Evolutionary conservation across 2,113 vertebrate species (phyloP).

Genomic region (Gadus macrocephalus): DNA sequence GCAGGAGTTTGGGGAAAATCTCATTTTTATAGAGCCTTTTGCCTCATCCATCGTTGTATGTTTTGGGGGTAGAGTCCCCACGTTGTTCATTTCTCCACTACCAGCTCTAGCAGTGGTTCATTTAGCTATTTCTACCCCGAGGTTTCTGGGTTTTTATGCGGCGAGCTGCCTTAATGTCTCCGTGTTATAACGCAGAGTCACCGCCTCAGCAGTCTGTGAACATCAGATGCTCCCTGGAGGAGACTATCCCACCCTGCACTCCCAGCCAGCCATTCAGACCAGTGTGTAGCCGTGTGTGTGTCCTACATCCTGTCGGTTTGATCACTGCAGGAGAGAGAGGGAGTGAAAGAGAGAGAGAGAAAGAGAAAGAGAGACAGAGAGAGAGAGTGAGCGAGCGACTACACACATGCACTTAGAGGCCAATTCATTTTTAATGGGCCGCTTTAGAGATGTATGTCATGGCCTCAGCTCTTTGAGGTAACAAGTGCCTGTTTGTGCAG

Average conservation of each 20-base stretch:
- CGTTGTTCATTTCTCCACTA: not conserved
- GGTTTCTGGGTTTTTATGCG: too few species aligned
- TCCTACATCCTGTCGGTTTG: slow-evolving; percentile 18
- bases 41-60: not conserved
- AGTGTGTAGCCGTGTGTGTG: slow-evolving; percentile 6
- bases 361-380: too few species aligned
- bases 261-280: not conserved
- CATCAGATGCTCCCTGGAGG: not conserved
- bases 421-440: slow-evolving; percentile 64
- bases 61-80: not conserved
- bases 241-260: not conserved
- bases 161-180: too few species aligned
- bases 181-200: too few species aligned
- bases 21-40: not conserved
- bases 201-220: too few species aligned
- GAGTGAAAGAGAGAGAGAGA: too few species aligned
- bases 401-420: slow-evolving; percentile 46
- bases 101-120: too few species aligned
- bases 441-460: slow-evolving; percentile 55
- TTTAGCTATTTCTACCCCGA: too few species aligned
- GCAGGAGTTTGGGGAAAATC: not conserved
- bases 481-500: not conserved
- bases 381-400: slow-evolving; percentile 10
- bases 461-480: slow-evolving; percentile 2
- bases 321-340: slow-evolving; percentile 8